A percentile compares a stretch with the other conserved stretches of the same genome.
Conservation (phyloP, 2,888 invertebrate species). For the Sarcophaga caerulescens region DNA sequence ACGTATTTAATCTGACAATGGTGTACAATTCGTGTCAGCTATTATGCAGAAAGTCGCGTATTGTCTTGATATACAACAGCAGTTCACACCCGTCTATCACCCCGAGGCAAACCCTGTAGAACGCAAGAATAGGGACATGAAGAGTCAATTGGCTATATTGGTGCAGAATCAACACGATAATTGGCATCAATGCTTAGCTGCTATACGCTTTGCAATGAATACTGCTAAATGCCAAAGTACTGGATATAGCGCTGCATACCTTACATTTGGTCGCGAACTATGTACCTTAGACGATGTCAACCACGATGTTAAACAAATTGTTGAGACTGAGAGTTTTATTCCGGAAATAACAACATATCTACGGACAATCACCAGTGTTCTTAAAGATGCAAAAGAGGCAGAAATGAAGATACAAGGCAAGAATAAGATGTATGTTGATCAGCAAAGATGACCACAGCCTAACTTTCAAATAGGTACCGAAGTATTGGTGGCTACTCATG, state of each 20-base stretch:
- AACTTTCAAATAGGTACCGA: slow-evolving; percentile 69
- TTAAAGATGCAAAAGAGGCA: slow-evolving; percentile 60
- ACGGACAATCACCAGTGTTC: neutral
- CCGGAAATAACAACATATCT: slow-evolving; percentile 33
- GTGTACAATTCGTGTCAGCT: slow-evolving; percentile 74
- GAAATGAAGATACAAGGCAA: slow-evolving; percentile 65
- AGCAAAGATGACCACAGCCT: slow-evolving; percentile 59
- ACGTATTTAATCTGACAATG: slow-evolving; percentile 76
- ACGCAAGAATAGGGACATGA: slow-evolving; percentile 56
- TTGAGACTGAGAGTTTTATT: slow-evolving; percentile 41
- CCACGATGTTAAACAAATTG: slow-evolving; percentile 71
- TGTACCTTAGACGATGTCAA: slow-evolving; percentile 70
- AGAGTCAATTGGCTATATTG: slow-evolving; percentile 53
- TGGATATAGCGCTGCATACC: slow-evolving; percentile 73
- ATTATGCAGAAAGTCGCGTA: slow-evolving; percentile 6
- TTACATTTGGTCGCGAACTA: too few species aligned
- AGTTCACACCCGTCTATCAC: slow-evolving; percentile 65
- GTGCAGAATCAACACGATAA: too few species aligned
- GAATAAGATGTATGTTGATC: slow-evolving; percentile 66
- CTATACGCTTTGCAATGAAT: too few species aligned
- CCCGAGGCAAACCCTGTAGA: slow-evolving; percentile 66
- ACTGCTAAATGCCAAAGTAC: slow-evolving; percentile 68
- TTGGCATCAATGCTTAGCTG: too few species aligned
- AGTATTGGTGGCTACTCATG: slow-evolving; percentile 69
- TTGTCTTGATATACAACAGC: slow-evolving; percentile 61